Evolutionary conservation across 92 coral and sea anemone species (phyloP), one percentile per base, ranked within the genome.

Genomic region (Siderastrea siderea): DNA sequence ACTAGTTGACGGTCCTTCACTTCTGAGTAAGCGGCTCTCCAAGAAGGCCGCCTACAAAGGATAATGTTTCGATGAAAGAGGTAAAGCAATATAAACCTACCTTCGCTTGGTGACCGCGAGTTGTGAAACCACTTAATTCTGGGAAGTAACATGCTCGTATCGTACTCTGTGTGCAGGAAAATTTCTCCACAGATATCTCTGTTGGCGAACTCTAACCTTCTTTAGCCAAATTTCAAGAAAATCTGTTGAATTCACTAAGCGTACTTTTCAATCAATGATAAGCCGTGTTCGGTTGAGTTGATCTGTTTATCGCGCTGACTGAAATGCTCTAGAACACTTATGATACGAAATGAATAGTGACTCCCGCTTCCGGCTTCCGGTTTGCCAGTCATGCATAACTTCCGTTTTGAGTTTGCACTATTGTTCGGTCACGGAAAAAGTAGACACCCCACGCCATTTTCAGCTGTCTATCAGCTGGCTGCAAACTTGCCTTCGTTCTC

Each of bases 241-340:
- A 59, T 47, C 7, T 38, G 46, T 10, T 15, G 45, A 14, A 57
- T 66, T 15, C 17, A 38, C 58, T 57, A 2, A 9, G 65, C 48
- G 66, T 26, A 51, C 81, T 66, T 65, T 80, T 50, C 86, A 59
- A 46, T 48, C 19, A 16, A 16, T 48, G 49, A 68, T 52, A 47
- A 68, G 13, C 16, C 11, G n/a, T 55, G 13, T 47, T 51, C 49
- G 61, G 3, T 64, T 77, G 81, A 57, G 12, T 44, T 77, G 52
- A 67, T 6, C 71, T 50, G 50, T 43, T n/a, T 46, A 19, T 54
- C 13, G 26, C 77, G 52, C 47, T 47, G 63, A 65, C 86, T 71
- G 69, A 82, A 70, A 47, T 46, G 58, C 55, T 47, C 58, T 69
- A 0, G 43, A 70, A 69, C 78, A 11, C 19, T 47, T 52, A 70